phyloP scores from a whole-genome alignment of 2,113 vertebrate species.

The Tretioscincus oriximinensis region DNA sequence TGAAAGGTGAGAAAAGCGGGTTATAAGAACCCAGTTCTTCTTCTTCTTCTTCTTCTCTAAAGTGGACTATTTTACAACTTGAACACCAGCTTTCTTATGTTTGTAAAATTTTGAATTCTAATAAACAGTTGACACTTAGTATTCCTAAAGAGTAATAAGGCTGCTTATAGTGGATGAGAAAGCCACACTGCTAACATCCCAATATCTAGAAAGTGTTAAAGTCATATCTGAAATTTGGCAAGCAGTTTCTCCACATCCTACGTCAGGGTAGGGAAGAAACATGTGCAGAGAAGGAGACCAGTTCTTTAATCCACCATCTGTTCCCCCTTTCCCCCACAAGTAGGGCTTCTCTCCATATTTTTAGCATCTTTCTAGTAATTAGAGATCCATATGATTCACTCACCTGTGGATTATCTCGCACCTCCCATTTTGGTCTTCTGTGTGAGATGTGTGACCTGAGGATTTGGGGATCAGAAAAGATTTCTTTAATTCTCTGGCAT shows the following conservation, averaged over 20 bases:
- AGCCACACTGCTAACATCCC: background rate
- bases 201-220: background rate
- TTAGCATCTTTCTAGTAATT: slow-evolving; percentile 30
- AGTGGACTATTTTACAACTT: too few relatives aligned
- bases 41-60: too few relatives aligned
- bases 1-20: too few relatives aligned
- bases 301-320: slow-evolving; percentile 51
- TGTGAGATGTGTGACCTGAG: slow-evolving; percentile 2
- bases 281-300: background rate
- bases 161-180: background rate
- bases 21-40: too few relatives aligned
- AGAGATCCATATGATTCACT: slow-evolving; percentile 14
- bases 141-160: background rate
- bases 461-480: slow-evolving; percentile 19
- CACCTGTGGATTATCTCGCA: background rate
- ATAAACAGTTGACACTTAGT: slow-evolving; percentile 9
- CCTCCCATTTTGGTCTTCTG: background rate
- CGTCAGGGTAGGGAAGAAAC: slow-evolving; percentile 22
- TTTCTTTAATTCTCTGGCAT: background rate
- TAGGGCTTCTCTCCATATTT: slow-evolving; percentile 20
- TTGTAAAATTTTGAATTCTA: slow-evolving; percentile 21
- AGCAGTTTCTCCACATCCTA: slow-evolving; percentile 41
- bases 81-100: background rate
- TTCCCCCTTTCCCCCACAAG: background rate
- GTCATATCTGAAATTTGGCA: slow-evolving; percentile 38